phyloP scores from a whole-genome alignment of 2,888 invertebrate genomes.

The Cepaea hortensis region DNA sequence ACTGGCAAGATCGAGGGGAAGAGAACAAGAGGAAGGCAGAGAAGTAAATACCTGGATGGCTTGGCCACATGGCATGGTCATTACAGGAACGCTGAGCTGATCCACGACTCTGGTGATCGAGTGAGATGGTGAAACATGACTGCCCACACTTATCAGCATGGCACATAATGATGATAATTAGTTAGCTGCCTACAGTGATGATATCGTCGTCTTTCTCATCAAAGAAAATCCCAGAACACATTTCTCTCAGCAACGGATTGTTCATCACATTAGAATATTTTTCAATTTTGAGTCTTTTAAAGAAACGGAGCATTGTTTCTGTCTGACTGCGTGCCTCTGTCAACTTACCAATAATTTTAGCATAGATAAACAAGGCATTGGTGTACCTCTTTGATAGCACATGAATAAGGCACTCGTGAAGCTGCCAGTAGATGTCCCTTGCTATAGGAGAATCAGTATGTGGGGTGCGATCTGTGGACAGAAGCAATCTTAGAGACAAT shows the following conservation, averaged over 20 bases:
- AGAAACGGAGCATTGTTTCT: background rate
- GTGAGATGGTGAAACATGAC: no score
- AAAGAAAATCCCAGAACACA: conserved; percentile 42
- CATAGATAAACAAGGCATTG: conserved; percentile 21
- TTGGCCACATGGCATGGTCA: no score
- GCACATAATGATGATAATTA: background rate
- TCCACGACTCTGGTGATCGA: no score
- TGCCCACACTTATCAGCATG: background rate
- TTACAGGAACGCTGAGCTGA: no score
- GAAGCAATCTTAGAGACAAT: background rate
- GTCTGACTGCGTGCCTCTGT: conserved; percentile 29
- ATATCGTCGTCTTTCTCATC: conserved; percentile 19
- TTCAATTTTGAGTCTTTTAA: conserved; percentile 10
- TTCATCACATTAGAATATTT: conserved; percentile 38
- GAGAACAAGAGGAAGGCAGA: no score
- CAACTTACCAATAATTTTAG: conserved; percentile 15
- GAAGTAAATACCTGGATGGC: no score
- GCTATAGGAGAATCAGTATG: conserved; percentile 9
- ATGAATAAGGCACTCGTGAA: conserved; percentile 32
- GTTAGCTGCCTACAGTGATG: background rate
- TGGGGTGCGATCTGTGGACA: conserved; percentile 23
- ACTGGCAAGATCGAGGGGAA: no score
- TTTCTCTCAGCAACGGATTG: conserved; percentile 42
- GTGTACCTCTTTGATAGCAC: background rate
- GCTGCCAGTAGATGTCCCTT: conserved; percentile 32